Evolutionary conservation across 92 coral and sea anemone genomes (phyloP).

Genomic region (Isaurus tuberculatus): DNA sequence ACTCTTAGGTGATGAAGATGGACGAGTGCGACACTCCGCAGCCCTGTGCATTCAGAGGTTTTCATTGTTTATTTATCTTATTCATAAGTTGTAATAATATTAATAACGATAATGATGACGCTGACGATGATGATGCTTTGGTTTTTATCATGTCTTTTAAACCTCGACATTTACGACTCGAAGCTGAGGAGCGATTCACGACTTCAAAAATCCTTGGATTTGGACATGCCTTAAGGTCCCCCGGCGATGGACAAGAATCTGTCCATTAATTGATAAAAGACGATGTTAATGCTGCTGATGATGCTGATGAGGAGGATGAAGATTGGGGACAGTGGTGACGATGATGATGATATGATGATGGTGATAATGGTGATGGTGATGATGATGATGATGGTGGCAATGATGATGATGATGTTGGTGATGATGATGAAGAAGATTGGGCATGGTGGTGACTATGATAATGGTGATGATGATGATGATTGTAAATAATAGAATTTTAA

Average conservation of each 20-base stretch:
- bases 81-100: background rate
- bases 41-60: slow-evolving; percentile 88
- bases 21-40: slow-evolving; percentile 92
- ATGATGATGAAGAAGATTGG: no score
- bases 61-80: background rate
- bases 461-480: no score
- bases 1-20: slow-evolving; percentile 86
- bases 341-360: no score
- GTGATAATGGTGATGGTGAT: no score
- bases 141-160: slow-evolving; percentile 71
- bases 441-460: no score
- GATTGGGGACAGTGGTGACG: no score
- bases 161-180: slow-evolving; percentile 78
- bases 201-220: slow-evolving; percentile 44
- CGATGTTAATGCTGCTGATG: no score
- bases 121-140: slow-evolving; percentile 71
- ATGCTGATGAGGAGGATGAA: no score
- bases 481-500: no score
- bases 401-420: no score
- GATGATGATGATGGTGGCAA: no score
- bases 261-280: no score
- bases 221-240: background rate
- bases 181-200: slow-evolving; percentile 71
- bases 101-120: background rate
- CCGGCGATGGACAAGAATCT: slow-evolving; percentile 10